phyloP scores from a whole-genome alignment of 2,113 vertebrate genomes.

The crab-eating macaque (Macaca fascicularis) region DNA sequence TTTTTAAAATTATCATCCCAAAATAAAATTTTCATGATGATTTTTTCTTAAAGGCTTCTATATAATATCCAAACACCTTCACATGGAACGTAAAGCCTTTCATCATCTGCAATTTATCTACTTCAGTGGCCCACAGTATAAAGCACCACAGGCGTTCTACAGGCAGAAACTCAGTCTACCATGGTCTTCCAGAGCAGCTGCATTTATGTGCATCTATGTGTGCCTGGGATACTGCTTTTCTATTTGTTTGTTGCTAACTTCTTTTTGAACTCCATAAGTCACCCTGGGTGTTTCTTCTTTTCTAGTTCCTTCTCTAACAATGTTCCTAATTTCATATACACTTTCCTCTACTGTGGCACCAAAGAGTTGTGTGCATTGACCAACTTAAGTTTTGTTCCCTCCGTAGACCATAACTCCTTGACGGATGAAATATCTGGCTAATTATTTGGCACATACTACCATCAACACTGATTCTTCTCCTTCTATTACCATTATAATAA shows the following conservation, averaged over 20 bases:
- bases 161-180: fast-evolving
- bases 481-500: neutral
- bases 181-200: fast-evolving
- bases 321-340: no score
- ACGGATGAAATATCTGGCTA: neutral
- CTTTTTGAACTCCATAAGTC: neutral
- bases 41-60: neutral
- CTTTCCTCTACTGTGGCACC: neutral
- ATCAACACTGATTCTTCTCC: neutral
- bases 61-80: neutral
- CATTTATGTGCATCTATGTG: fast-evolving
- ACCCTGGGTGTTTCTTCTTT: neutral
- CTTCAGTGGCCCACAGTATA: neutral
- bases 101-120: neutral
- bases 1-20: neutral
- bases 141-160: fast-evolving
- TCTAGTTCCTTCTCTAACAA: neutral
- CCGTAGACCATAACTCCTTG: neutral
- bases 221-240: neutral
- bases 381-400: neutral
- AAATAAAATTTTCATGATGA: neutral
- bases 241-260: neutral
- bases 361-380: neutral
- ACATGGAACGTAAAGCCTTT: neutral
- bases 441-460: neutral